Conservation (phyloP, 2,113 vertebrate species). For the Trematomus loennbergii region DNA sequence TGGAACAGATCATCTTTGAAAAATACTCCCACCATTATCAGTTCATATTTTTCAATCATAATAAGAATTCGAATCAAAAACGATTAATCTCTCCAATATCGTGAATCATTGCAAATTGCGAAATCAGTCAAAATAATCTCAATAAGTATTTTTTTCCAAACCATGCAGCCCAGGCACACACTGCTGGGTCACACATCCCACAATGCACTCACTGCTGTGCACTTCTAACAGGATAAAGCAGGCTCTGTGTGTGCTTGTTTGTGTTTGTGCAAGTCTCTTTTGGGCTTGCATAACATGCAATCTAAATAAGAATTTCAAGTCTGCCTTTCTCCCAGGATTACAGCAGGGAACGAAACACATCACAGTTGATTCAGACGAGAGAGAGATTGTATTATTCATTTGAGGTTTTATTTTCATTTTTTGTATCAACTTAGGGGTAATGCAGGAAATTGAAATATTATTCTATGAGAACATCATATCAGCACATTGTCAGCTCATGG, state of each 20-base stretch:
- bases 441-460: not conserved
- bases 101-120: too few relatives aligned
- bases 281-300: slow-evolving; percentile 49
- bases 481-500: not conserved
- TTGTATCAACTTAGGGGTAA: not conserved
- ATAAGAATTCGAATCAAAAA: too few relatives aligned
- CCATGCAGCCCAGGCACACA: not conserved
- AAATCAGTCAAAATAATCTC: too few relatives aligned
- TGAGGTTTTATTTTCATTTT: slow-evolving; percentile 4
- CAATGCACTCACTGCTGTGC: slow-evolving; percentile 16
- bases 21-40: too few relatives aligned
- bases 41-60: too few relatives aligned
- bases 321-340: slow-evolving; percentile 47
- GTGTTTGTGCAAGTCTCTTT: slow-evolving; percentile 12
- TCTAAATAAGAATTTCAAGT: slow-evolving; percentile 55
- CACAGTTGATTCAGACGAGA: not conserved
- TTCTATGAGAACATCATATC: not conserved
- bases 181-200: slow-evolving; percentile 44
- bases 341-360: slow-evolving; percentile 14
- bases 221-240: slow-evolving; percentile 37
- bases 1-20: too few relatives aligned
- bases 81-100: too few relatives aligned
- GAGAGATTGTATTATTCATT: not conserved
- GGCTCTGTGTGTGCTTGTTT: slow-evolving; percentile 4
- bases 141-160: too few relatives aligned